Conservation (phyloP, 2,797 vertebrate genomes). For the Halcyon chelicuti region DNA sequence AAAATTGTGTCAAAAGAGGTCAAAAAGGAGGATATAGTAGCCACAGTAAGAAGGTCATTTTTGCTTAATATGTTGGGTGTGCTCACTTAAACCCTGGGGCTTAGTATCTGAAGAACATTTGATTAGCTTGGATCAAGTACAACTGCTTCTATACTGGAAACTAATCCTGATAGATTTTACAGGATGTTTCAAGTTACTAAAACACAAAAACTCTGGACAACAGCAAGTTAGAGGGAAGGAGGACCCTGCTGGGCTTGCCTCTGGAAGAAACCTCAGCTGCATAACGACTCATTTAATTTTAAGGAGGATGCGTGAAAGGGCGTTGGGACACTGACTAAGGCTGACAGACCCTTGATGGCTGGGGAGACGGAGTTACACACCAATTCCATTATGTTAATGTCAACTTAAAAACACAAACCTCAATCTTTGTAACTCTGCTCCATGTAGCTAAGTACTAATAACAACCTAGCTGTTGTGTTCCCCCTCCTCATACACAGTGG, state of each 20-base stretch:
- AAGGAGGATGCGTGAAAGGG: constrained; percentile 23
- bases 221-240: background rate
- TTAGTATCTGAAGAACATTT: constrained; percentile 27
- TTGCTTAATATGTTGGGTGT: constrained; percentile 35
- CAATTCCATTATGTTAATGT: constrained; percentile 17
- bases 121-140: constrained; percentile 32
- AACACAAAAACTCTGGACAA: background rate
- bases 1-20: constrained; percentile 52
- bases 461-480: background rate
- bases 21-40: constrained; percentile 39
- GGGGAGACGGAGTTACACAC: constrained; percentile 6
- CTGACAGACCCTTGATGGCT: constrained; percentile 27
- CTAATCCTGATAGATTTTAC: constrained; percentile 59
- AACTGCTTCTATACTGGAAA: constrained; percentile 44
- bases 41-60: constrained; percentile 19
- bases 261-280: background rate
- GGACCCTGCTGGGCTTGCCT: constrained; percentile 4
- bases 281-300: background rate
- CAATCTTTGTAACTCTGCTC: background rate
- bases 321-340: constrained; percentile 19
- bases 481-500: background rate
- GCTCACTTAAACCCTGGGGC: constrained; percentile 15
- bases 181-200: constrained; percentile 53
- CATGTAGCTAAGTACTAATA: background rate
- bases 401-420: background rate